These are phyloP conservation scores for Pharmacophagus antenor DNA, from an alignment of 2,888 invertebrate species.

Conservation along the genomic window DNA sequence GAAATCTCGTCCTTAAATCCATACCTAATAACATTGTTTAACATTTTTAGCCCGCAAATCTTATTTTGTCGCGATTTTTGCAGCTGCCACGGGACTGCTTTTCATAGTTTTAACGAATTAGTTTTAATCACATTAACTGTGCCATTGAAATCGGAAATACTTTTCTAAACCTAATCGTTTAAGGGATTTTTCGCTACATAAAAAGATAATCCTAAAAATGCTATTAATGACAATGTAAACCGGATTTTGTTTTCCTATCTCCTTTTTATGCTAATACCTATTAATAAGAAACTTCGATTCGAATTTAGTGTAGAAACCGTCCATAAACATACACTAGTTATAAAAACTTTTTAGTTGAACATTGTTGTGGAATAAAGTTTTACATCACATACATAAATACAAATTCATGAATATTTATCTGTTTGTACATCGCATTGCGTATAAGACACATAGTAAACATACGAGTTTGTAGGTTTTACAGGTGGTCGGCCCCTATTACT, in stretches of 20 bases:
- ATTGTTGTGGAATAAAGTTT: no score
- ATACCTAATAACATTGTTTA: slow-evolving; percentile 30
- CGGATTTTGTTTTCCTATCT: neutral
- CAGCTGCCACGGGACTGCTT: slow-evolving; percentile 55
- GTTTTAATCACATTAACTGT: slow-evolving; percentile 62
- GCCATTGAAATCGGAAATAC: slow-evolving; percentile 42
- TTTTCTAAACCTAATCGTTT: slow-evolving; percentile 36
- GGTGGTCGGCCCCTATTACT: no score
- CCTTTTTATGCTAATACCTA: neutral
- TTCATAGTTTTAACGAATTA: slow-evolving; percentile 63
- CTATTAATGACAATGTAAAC: neutral
- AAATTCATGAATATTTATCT: no score
- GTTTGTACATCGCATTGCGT: no score
- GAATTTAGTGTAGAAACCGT: neutral
- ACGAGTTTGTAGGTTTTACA: no score
- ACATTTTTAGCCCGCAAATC: slow-evolving; percentile 43
- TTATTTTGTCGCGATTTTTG: slow-evolving; percentile 43
- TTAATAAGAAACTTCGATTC: neutral
- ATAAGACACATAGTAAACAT: no score
- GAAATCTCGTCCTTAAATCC: slow-evolving; percentile 50
- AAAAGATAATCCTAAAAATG: slow-evolving; percentile 17
- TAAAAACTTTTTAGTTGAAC: no score
- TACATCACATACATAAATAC: no score
- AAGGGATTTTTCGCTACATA: slow-evolving; percentile 36
- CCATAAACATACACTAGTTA: no score